Evolutionary conservation across 2,113 vertebrate genomes (phyloP).

Genomic region (Nothoprocta pentlandii): DNA sequence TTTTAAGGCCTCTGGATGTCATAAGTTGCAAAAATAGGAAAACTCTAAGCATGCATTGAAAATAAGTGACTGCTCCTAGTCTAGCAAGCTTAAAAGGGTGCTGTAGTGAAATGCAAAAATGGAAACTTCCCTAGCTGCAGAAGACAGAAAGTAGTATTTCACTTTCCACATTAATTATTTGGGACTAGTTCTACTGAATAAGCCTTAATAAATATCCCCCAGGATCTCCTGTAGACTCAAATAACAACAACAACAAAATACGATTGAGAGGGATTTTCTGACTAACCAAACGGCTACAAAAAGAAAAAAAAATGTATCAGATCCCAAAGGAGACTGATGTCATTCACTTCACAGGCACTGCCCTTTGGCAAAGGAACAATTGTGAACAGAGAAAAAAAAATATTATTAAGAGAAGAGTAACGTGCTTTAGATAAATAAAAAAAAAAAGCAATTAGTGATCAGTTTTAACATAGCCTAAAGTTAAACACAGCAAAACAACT

Average conservation of each 20-base stretch:
- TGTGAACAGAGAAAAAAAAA: background rate
- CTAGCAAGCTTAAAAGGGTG: background rate
- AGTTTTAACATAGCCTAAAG: constrained; percentile 31
- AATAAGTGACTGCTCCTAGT: background rate
- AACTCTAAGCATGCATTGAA: background rate
- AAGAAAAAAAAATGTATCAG: background rate
- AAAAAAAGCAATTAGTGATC: background rate
- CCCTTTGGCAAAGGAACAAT: background rate
- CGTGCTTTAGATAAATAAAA: background rate
- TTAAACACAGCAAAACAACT: constrained; percentile 15
- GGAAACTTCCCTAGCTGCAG: background rate
- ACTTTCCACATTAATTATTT: constrained; percentile 23
- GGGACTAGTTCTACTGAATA: constrained; percentile 12
- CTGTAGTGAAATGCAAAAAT: background rate
- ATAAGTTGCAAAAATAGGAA: background rate
- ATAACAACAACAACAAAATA: background rate
- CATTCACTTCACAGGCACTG: background rate
- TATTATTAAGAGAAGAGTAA: constrained; percentile 48
- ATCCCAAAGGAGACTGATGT: background rate
- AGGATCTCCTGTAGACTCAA: background rate
- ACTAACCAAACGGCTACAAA: constrained; percentile 33
- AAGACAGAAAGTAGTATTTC: background rate
- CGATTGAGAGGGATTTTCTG: background rate
- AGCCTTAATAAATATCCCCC: constrained; percentile 20
- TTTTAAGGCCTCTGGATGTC: background rate